Percentiles rank a stretch among this genome's conserved stretches.
phyloP scores from a whole-genome alignment of 2,888 invertebrate species.

The Poecilobothrus nobilitatus region DNA sequence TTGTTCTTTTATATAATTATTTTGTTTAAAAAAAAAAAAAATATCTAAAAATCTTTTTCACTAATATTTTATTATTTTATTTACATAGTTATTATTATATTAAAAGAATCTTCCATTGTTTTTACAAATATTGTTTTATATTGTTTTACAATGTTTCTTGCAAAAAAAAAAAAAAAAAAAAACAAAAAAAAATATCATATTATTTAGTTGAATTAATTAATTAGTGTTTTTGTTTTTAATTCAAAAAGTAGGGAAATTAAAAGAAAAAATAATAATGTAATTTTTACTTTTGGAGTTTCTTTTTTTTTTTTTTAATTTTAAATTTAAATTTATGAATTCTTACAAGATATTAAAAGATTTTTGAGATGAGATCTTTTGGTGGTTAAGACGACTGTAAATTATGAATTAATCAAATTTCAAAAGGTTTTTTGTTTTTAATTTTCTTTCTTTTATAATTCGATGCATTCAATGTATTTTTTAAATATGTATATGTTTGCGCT shows the following conservation, averaged over 20 bases:
- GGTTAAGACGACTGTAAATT: no score
- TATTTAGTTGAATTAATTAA: neutral
- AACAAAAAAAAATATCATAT: no score
- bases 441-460: no score
- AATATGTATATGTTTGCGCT: no score
- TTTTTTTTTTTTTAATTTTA: neutral
- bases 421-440: no score
- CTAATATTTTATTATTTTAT: neutral
- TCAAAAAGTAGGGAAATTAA: neutral
- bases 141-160: neutral
- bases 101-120: neutral
- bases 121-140: conserved; percentile 5
- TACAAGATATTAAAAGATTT: no score
- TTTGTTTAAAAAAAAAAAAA: neutral
- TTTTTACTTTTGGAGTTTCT: neutral
- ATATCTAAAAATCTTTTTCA: neutral
- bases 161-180: no score
- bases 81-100: neutral
- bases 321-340: neutral
- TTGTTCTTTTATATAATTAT: no score
- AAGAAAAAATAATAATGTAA: neutral
- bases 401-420: no score
- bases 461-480: no score
- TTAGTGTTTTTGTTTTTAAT: conserved; percentile 2
- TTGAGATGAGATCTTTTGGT: no score